These are phyloP conservation scores for Euplagia quadripunctaria DNA, from an alignment of 2,888 invertebrate genomes.

Conservation along the genomic window DNA sequence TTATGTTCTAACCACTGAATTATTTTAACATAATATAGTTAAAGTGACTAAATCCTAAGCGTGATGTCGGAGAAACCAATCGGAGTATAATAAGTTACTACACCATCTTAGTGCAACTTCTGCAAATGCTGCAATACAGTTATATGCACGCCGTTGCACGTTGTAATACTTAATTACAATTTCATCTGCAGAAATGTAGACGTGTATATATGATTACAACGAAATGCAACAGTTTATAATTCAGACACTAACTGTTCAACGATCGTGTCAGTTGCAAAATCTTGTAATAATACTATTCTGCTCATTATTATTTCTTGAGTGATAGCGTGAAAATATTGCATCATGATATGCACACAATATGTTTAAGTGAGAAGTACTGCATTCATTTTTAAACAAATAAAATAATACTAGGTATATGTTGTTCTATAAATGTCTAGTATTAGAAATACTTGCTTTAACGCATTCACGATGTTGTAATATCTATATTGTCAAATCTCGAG, in stretches of 20 bases:
- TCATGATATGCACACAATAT: neutral
- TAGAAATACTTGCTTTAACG: too few relatives aligned
- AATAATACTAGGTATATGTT: too few relatives aligned
- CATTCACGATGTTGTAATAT: too few relatives aligned
- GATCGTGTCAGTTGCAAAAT: neutral
- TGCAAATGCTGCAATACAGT: neutral
- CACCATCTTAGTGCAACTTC: neutral
- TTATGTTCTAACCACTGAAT: too few relatives aligned
- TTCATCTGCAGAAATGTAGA: neutral
- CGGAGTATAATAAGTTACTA: neutral
- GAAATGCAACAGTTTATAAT: conserved; percentile 2
- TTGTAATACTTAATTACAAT: conserved; percentile 2
- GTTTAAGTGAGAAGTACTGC: neutral
- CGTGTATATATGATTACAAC: neutral
- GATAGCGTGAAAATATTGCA: neutral
- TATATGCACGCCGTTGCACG: neutral
- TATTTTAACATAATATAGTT: neutral
- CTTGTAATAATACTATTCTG: neutral
- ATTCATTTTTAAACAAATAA: neutral
- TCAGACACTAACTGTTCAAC: neutral
- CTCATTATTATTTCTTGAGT: neutral
- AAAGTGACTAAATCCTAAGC: neutral
- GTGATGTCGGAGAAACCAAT: neutral
- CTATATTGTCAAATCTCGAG: too few relatives aligned
- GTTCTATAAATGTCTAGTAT: too few relatives aligned